Conservation (phyloP, 2,113 vertebrate species). For the Tachysurus fulvidraco region DNA sequence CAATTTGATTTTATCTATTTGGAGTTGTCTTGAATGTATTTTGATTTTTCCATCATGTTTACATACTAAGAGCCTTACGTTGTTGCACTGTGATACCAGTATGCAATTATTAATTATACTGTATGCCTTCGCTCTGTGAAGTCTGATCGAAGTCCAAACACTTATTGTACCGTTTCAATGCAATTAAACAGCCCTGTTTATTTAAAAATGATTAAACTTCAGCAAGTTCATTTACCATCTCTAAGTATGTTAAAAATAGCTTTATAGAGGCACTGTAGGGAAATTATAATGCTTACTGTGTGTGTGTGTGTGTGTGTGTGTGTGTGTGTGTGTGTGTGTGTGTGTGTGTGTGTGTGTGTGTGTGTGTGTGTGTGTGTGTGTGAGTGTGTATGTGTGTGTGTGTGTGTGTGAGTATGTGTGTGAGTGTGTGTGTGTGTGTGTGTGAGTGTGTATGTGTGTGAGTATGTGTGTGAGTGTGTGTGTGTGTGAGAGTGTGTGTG, state of each 20-base stretch:
- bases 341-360: not conserved
- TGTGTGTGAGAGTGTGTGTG: not conserved
- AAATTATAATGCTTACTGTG: not conserved
- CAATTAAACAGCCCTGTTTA: slow-evolving; percentile 20
- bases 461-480: not conserved
- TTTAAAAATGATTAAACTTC: slow-evolving; percentile 2
- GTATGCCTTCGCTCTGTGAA: not conserved
- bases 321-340: not conserved
- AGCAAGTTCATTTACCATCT: not conserved
- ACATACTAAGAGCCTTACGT: not conserved
- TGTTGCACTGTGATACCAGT: slow-evolving; percentile 28
- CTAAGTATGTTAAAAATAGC: slow-evolving; percentile 28
- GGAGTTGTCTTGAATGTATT: slow-evolving; percentile 22
- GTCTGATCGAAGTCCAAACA: not conserved
- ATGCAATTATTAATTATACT: not conserved
- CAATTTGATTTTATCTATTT: not conserved
- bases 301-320: not conserved
- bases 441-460: slow-evolving; percentile 29
- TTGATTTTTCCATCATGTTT: not conserved
- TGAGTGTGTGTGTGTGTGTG: not conserved
- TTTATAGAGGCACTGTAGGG: slow-evolving; percentile 10
- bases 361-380: not conserved
- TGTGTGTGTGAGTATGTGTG: not conserved
- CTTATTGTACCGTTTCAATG: slow-evolving; percentile 24
- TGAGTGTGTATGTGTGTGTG: not conserved